Evolutionary conservation across 37 sponge, comb jelly and placozoan species (phyloP), one percentile per base, ranked within the genome.

Genomic region (Beroe forskalii): DNA sequence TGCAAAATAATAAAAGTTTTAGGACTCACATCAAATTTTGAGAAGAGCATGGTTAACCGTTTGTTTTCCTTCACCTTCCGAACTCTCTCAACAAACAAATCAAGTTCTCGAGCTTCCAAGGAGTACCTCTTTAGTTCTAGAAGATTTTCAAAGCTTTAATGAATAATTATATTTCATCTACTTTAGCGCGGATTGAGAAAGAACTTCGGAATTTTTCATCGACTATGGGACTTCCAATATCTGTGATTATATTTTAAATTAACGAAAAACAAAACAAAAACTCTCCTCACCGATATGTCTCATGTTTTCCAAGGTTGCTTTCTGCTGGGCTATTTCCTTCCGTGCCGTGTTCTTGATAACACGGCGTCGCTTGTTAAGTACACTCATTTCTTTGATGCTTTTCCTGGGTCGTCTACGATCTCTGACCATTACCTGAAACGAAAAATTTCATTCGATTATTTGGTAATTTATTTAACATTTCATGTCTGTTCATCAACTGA

Each of bases 311-410:
- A 80, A 44, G 2, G 86, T 80, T 20, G 86, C 86, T 80, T 44
- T 80, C 55, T 80, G 86, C 20, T 80, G 86, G 27, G 86, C 86
- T 8, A 80, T 80, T 44, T 80, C 86, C 55, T 80, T 80, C 41
- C 86, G 40, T 1, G 86, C 86, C 20, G 86, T 80, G 48, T 80
- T 80, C 30, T 80, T 80, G 43, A 80, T 80, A 24, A 80, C 86
- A 42, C 86, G 86, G 4, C 86, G 43, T 4, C 86, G 43, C 27
- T 80, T 80, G 30, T 80, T 80, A 42, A 80, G 86, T 4, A 80
- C 86, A 44, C 86, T 80, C 86, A 80, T 80, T 24, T 80, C 86
- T 80, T 80, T 80, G 25, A 80, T 80, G 20, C 55, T 80, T 24
- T 80, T 80, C 48, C 86, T 80, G 22, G 86, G 86, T 42, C 86